Evolutionary conservation across 2,888 invertebrate genomes (phyloP).

Genomic region (Temnothorax unifasciatus): DNA sequence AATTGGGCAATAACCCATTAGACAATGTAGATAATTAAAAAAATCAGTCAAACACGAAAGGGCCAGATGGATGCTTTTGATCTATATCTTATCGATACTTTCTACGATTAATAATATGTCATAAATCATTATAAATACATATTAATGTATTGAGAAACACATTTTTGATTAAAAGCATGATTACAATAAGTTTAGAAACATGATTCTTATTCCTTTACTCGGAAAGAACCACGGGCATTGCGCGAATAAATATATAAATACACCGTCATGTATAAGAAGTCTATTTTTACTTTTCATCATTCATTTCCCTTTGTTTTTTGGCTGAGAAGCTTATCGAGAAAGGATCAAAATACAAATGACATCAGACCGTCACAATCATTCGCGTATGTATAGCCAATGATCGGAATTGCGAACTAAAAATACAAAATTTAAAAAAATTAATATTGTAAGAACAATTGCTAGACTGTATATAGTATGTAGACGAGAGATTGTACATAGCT

Average conservation of each 20-base stretch:
- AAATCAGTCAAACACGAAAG: neutral
- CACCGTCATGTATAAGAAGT: slow-evolving; percentile 65
- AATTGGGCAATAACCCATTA: slow-evolving; percentile 45
- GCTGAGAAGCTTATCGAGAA: neutral
- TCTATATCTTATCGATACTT: neutral
- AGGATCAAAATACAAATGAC: neutral
- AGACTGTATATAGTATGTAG: neutral
- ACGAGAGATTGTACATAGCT: neutral
- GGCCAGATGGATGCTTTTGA: neutral
- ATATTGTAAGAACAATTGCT: neutral
- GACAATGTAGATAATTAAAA: neutral
- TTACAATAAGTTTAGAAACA: neutral
- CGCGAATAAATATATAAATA: slow-evolving; percentile 75
- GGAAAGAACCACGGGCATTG: slow-evolving; percentile 12
- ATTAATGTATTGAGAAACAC: neutral
- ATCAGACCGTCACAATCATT: neutral
- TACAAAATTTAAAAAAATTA: neutral
- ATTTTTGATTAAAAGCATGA: neutral
- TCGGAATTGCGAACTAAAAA: neutral
- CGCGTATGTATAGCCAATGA: neutral
- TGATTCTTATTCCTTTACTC: neutral
- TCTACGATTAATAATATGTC: neutral
- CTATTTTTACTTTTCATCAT: slow-evolving; percentile 73
- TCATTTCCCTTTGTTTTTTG: slow-evolving; percentile 47
- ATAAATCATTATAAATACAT: too few relatives aligned